Base-by-base conservation (phyloP, 2,113 vertebrate species). In the Coturnix japonica region DNA sequence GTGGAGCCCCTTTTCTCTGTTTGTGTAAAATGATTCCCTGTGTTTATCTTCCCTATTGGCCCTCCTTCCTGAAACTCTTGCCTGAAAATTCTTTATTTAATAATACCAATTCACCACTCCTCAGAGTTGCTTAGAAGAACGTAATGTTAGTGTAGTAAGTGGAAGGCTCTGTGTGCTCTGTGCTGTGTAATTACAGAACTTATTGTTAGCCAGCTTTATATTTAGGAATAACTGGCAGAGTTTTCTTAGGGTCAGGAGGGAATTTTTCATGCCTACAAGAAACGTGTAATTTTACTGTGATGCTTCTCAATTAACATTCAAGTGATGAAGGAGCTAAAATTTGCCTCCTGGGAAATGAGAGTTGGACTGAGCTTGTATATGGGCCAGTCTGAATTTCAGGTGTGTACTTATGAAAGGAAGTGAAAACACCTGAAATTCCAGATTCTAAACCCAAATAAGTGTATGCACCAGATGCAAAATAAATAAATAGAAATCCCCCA, bases 111-210 rank as follows among this genome's bases (percentile, higher is more conserved):
- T 76, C 72, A 16, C 61, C 35, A 43, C 37, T 91, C 49, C 39
- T 75, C 59, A 44, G 53, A 35, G 64, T 74, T 92, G 30, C 21
- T 49, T 87, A 81, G 73, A 94, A 92, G 63, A 57, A 85, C 70
- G 49, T 17, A 90, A 69, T 4, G 0, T 92, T 82, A 89, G 57
- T 60, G 72, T 72, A 71, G 67, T 85, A 67, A 91, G 59, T 83
- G 81, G 87, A 92, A 94, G 85, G 51, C 56, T 92, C 51, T 73
- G 37, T 85, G 85, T 77, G 81, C 72, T 91, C 78, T 92, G 72
- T 87, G 79, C 79, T 95, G 64, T 93, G 67, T 89, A 94, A 95
- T 95, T 95, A 91, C 46, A 78, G 76, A 94, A 83, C 67, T 95
- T 93, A 69, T 91, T 94, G 91, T 90, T 95, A 94, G 66, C 46